Base-by-base conservation (phyloP, 2,888 invertebrate genomes). In the Malachius bipustulatus region DNA sequence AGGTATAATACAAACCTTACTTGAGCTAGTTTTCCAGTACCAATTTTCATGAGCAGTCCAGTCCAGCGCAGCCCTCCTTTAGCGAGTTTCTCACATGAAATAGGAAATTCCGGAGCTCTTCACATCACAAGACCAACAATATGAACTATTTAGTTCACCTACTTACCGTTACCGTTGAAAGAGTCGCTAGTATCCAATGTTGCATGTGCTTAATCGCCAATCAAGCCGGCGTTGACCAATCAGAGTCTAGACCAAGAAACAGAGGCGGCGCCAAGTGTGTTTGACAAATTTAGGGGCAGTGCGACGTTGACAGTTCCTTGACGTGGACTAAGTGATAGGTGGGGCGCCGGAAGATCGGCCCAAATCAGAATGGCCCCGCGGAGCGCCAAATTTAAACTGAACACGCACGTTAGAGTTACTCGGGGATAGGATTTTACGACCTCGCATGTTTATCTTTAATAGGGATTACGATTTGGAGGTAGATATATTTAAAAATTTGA, bases 311-410 rank as follows among this genome's bases (percentile, higher is more conserved):
- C 62, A 59, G 54, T 48, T 50, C 42, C 54, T 51, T 59, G 64
- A 64, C 64, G 58, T 55, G 46, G 55, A 64, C 62, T 58, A 64
- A 64, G 60, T 59, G 57, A 49, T 60, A 64, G 64, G 63, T 59
- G 64, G 63, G 59, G 63, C 61, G 47, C 47, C 48, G 45, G 51
- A 51, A 54, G 56, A 51, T 56, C 60, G 55, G 55, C 63, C 63
- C 59, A 57, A 60, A 62, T 55, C 56, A 51, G 59, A 56, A 64
- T 64, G 64, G 64, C 62, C 55, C 53, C 60, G 55, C 38, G 43
- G 43, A 47, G 56, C 62, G 62, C 52, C 52, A 61, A 59, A 54
- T 60, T 60, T 48, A 48, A 60, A 61, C 38, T 12, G 14, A 11
- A 16, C 19, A n/a, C n/a, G n/a, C n/a, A n/a, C n/a, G n/a, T n/a